Evolutionary conservation across 2,888 invertebrate genomes (phyloP), one percentile per base, ranked within the genome.

Genomic region (Sthenelais limicola): DNA sequence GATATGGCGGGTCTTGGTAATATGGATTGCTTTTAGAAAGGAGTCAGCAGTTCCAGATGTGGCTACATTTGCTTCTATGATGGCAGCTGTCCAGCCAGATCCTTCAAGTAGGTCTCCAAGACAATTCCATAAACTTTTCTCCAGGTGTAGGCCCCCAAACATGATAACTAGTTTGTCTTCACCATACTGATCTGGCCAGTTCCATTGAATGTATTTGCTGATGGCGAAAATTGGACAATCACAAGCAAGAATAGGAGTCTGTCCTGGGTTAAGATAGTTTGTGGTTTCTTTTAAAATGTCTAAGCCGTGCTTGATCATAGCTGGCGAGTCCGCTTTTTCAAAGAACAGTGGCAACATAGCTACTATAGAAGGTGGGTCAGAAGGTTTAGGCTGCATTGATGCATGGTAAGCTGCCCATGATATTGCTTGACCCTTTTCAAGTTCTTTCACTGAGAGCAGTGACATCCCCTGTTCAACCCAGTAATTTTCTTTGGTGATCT

Each of bases 151-250:
- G n/a, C n/a, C 68, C 24, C 68, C 68, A 24, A 68, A 47, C 68
- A 68, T 68, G 7, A 68, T 43, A 12, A 68, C 54, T 24, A 68
- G 26, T 43, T 68, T 68, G 52, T 68, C 68, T 52, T 68, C 68
- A 21, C 68, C 47, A 68, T 35, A 68, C 12, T 56, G 24, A 24
- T 68, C 68, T 18, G 68, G 68, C 21, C 18, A 43, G n/a, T n/a
- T n/a, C n/a, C n/a, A n/a, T n/a, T n/a, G n/a, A n/a, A n/a, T n/a
- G n/a, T n/a, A n/a, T n/a, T n/a, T n/a, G n/a, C n/a, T n/a, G n/a
- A n/a, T n/a, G n/a, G n/a, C n/a, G n/a, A n/a, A n/a, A n/a, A n/a
- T 43, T 43, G n/a, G n/a, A n/a, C n/a, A n/a, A n/a, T n/a, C n/a
- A n/a, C n/a, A n/a, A n/a, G n/a, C n/a, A n/a, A n/a, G n/a, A n/a